Base-by-base conservation (phyloP, 2,888 invertebrate genomes). In the Crioceris asparagi region DNA sequence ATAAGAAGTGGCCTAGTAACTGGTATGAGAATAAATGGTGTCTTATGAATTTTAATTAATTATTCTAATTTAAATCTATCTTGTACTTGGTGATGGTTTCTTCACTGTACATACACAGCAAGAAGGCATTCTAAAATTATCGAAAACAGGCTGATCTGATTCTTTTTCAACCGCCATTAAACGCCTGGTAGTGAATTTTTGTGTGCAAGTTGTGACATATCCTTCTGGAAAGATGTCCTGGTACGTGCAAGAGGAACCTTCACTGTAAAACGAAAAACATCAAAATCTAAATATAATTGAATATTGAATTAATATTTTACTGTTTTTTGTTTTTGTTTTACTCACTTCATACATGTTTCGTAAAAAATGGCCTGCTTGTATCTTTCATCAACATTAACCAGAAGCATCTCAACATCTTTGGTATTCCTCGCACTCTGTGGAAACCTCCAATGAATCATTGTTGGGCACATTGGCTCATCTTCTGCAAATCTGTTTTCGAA, bases 331-430 rank as follows among this genome's bases (percentile, higher is more conserved):
- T 25, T 32, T 7, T n/a, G 17, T 38, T 29, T 17, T 15, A 40
- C 40, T 44, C 32, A 44, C 46, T 17, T 32, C 72, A 61, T 47
- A 69, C 86, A 87, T 44, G 73, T 71, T 59, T 86, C 84, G 2
- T 80, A 73, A 31, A 75, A 69, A 31, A 84, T 71, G 17, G 77
- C 79, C 60, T 86, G 86, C 17, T 73, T 66, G 38, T 74, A 77
- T 1, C n/a, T n/a, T n/a, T 70, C 62, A 0, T 71, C 70, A 6
- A 71, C 70, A 55, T 86, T 82, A 2, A 83, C 65, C 10, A 86
- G 71, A 25, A 70, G 68, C 46, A 74, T 65, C 75, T 79, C 81
- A 34, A 73, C 66, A 4, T 71, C 71, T 5, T 74, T 62, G 35
- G 66, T 62, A 38, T 73, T n/a, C n/a, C n/a, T n/a, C n/a, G n/a